A percentile compares a stretch with the other conserved stretches of the same genome.
Evolutionary conservation across 2,797 vertebrate species (phyloP).

Genomic region (Anguilla anguilla): DNA sequence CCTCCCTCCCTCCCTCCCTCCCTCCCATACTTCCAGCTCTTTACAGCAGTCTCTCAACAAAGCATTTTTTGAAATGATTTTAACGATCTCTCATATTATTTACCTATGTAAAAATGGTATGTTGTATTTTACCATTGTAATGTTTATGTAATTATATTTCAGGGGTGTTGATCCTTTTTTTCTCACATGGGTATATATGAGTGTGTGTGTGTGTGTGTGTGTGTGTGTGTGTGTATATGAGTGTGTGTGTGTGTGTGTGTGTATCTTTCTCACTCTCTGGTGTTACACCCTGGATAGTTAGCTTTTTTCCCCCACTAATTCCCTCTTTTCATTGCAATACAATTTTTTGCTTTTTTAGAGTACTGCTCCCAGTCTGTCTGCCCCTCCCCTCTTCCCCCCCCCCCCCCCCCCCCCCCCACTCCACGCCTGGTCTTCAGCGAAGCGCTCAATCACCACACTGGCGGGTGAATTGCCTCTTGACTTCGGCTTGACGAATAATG

Average conservation of each 20-base stretch:
- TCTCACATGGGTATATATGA: background rate
- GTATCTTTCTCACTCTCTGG: background rate
- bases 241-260: background rate
- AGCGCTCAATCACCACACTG: constrained; percentile 82
- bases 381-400: background rate
- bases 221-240: background rate
- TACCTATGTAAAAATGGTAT: too few species aligned
- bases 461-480: constrained; percentile 87
- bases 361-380: background rate
- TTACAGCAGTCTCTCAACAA: too few species aligned
- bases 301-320: background rate
- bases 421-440: constrained; percentile 71
- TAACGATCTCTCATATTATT: too few species aligned
- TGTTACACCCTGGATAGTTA: background rate
- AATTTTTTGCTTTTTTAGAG: background rate
- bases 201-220: background rate
- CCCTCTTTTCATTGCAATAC: background rate
- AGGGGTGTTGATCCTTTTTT: background rate
- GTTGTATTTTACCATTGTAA: too few species aligned
- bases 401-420: constrained; percentile 47
- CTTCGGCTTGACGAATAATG: constrained; percentile 82
- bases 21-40: too few species aligned
- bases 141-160: background rate
- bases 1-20: background rate
- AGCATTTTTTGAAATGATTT: too few species aligned